Evolutionary conservation across 2,888 invertebrate genomes (phyloP).

Genomic region (Cheilosia vulpina): DNA sequence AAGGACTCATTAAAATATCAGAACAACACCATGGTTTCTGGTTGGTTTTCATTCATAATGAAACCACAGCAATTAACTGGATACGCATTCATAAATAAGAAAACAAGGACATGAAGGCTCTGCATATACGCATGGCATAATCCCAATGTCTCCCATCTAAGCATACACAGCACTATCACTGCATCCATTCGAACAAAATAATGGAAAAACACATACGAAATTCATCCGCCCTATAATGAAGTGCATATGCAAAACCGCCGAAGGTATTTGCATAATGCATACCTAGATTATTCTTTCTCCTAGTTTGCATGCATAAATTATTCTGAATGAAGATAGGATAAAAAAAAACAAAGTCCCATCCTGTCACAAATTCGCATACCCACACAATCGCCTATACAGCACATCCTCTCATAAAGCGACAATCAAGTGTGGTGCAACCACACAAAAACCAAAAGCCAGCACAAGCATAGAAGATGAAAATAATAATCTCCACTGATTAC

Average conservation of each 20-base stretch:
- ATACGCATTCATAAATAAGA: slow-evolving; percentile 38
- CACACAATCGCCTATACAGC: slow-evolving; percentile 2
- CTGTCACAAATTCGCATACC: slow-evolving; percentile 30
- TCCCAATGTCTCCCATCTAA: slow-evolving; percentile 9
- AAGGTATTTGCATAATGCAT: slow-evolving; percentile 68
- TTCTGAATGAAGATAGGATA: slow-evolving; percentile 41
- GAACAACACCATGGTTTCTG: slow-evolving; percentile 40
- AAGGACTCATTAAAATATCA: slow-evolving; percentile 46
- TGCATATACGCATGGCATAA: slow-evolving; percentile 30
- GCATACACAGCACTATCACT: slow-evolving; percentile 29
- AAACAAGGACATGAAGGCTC: slow-evolving; percentile 21
- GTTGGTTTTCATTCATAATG: slow-evolving; percentile 51
- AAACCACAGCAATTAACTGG: slow-evolving; percentile 72
- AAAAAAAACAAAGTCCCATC: slow-evolving; percentile 1
- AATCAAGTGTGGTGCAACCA: slow-evolving; percentile 62
- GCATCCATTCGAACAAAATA: slow-evolving; percentile 12
- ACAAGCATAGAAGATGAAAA: slow-evolving; percentile 58
- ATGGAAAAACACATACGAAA: slow-evolving; percentile 39
- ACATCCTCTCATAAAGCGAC: slow-evolving; percentile 28
- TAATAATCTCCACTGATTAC: slow-evolving; percentile 74
- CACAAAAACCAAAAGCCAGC: slow-evolving; percentile 43
- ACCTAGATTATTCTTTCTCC: slow-evolving; percentile 30
- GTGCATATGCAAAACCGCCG: slow-evolving; percentile 54
- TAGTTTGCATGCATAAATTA: slow-evolving; percentile 68
- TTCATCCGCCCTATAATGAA: slow-evolving; percentile 70